A percentile compares a stretch with the other conserved stretches of the same genome.
These are phyloP conservation scores for Sternarchorhynchus goeldii DNA, from an alignment of 2,797 vertebrate genomes.

Conservation along the genomic window DNA sequence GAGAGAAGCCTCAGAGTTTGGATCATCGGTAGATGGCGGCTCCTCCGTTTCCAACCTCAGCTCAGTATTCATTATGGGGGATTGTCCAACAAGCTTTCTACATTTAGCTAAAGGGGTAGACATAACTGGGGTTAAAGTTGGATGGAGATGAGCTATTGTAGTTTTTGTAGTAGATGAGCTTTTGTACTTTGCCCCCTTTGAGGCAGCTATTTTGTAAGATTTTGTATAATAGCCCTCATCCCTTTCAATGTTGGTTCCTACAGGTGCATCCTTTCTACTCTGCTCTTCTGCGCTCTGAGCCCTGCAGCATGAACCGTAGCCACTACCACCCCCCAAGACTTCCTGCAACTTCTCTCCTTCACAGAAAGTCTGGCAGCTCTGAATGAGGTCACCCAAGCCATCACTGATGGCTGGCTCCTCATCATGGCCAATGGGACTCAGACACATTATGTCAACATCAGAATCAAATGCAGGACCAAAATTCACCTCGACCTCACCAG, in stretches of 20 bases:
- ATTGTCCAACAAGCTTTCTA: not conserved
- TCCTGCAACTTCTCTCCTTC: not conserved
- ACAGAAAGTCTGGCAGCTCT: conserved; percentile 4
- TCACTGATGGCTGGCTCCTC: not conserved
- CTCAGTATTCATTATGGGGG: not conserved
- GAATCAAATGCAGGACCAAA: conserved; percentile 48
- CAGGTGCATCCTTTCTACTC: not conserved
- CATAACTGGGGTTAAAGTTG: not conserved
- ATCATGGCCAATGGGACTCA: conserved; percentile 43
- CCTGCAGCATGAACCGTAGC: not conserved
- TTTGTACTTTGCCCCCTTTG: not conserved
- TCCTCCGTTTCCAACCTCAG: not conserved
- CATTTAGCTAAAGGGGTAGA: conserved; percentile 32
- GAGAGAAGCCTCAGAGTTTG: not conserved
- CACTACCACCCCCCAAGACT: too few species aligned
- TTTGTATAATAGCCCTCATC: conserved; percentile 59
- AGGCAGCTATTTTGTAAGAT: conserved; percentile 31
- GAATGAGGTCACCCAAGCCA: conserved; percentile 1
- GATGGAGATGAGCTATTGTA: not conserved
- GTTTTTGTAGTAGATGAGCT: not conserved
- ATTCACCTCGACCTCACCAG: not conserved
- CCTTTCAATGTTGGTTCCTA: not conserved
- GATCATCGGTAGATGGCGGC: not conserved
- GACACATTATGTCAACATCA: conserved; percentile 62
- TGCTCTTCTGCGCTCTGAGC: not conserved